Conservation (phyloP, 2,888 invertebrate species). For the Euclidia mi region DNA sequence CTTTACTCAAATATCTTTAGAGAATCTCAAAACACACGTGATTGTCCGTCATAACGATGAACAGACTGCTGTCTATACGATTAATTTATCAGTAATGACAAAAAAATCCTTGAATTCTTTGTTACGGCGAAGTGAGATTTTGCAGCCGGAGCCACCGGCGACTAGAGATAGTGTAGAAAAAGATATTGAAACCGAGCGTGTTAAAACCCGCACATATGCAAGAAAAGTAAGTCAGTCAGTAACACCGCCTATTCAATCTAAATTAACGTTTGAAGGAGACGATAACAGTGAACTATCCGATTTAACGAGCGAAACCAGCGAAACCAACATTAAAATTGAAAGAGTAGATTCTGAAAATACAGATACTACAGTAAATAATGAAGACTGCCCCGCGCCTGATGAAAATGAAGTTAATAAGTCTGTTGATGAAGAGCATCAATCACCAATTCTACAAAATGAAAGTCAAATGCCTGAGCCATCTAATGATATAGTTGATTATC, state of each 20-base stretch:
- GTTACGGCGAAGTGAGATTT: slow-evolving; percentile 48
- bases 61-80: slow-evolving; percentile 82
- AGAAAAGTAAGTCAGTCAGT: slow-evolving; percentile 4
- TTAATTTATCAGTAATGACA: slow-evolving; percentile 76
- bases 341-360: slow-evolving; percentile 33
- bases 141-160: slow-evolving; percentile 12
- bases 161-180: slow-evolving; percentile 3
- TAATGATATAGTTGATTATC: slow-evolving; percentile 61
- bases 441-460: slow-evolving; percentile 18
- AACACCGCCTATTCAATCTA: slow-evolving; percentile 64
- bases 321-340: slow-evolving; percentile 44
- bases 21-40: slow-evolving; percentile 91
- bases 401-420: slow-evolving; percentile 1
- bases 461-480: slow-evolving; percentile 22
- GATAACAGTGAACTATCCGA: slow-evolving; percentile 54
- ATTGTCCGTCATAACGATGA: slow-evolving; percentile 87
- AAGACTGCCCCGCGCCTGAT: slow-evolving; percentile 19
- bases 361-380: slow-evolving; percentile 36
- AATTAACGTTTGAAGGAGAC: slow-evolving; percentile 78
- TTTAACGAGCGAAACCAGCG: slow-evolving; percentile 31
- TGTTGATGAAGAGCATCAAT: slow-evolving; percentile 12
- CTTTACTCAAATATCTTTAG: slow-evolving; percentile 92
- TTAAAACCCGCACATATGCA: slow-evolving; percentile 7
- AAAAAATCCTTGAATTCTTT: slow-evolving; percentile 64
- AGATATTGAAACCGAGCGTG: slow-evolving; percentile 6